phyloP scores from a whole-genome alignment of 2,888 invertebrate species.

The Apodemia zela region DNA sequence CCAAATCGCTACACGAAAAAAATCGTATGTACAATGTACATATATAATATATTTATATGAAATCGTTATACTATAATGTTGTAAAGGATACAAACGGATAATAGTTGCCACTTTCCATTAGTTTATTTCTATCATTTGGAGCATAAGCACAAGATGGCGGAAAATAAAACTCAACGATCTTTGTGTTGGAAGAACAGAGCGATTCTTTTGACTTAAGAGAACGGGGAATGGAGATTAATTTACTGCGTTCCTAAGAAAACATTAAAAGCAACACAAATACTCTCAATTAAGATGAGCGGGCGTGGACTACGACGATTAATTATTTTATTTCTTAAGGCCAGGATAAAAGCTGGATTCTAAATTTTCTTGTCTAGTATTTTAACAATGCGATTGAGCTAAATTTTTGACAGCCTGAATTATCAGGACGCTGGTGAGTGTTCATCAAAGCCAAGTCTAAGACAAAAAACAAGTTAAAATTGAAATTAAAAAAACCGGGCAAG shows the following conservation, averaged over 20 bases:
- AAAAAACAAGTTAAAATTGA: no score
- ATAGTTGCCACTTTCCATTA: background rate
- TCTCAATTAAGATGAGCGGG: slow-evolving; percentile 73
- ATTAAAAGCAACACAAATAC: slow-evolving; percentile 62
- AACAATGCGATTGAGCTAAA: slow-evolving; percentile 15
- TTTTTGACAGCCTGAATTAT: no score
- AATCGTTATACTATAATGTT: no score
- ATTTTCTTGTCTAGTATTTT: slow-evolving; percentile 34
- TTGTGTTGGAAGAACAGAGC: slow-evolving; percentile 19
- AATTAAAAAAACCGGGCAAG: no score
- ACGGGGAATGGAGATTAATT: slow-evolving; percentile 74
- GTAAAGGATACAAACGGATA: background rate
- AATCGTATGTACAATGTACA: no score
- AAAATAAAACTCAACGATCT: slow-evolving; percentile 22
- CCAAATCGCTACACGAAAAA: no score
- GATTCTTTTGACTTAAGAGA: slow-evolving; percentile 35
- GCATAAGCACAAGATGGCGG: background rate
- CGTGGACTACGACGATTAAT: slow-evolving; percentile 69
- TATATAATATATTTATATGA: no score
- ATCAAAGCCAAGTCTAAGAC: no score
- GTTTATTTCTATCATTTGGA: slow-evolving; percentile 6
- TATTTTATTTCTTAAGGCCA: slow-evolving; percentile 71
- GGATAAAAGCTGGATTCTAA: slow-evolving; percentile 35
- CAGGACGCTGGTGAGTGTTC: no score
- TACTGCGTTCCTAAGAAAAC: slow-evolving; percentile 73